These are phyloP conservation scores for Eulemur coronatus DNA, from an alignment of 2,797 vertebrate genomes.

Conservation along the genomic window DNA sequence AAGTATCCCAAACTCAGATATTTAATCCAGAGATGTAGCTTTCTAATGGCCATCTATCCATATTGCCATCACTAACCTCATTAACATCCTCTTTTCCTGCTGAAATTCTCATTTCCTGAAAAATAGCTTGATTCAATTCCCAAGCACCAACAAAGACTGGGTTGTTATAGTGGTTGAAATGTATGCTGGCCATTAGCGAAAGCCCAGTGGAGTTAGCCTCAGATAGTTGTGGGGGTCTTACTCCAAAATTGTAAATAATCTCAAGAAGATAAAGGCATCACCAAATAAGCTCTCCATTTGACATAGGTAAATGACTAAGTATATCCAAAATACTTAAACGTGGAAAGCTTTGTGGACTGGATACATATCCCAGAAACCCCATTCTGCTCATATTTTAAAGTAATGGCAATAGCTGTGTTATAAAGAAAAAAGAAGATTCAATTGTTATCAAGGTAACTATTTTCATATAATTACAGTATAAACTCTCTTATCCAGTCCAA, in stretches of 20 bases:
- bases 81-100: neutral
- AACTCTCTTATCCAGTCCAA: neutral
- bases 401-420: slow-evolving; percentile 16
- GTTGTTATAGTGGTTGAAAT: neutral
- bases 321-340: neutral
- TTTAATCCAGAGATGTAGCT: neutral
- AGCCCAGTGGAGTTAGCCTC: neutral
- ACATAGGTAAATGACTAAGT: neutral
- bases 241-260: neutral
- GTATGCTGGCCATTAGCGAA: neutral
- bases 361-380: neutral
- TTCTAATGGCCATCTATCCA: neutral
- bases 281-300: neutral
- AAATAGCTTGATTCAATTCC: slow-evolving; percentile 20
- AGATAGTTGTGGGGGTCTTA: neutral
- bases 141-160: neutral
- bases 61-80: neutral
- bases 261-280: neutral
- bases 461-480: slow-evolving; percentile 44
- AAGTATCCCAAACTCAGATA: neutral
- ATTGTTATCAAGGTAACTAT: slow-evolving; percentile 43
- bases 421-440: neutral
- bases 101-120: neutral
- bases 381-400: slow-evolving; percentile 24
- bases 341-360: neutral